Evolutionary conservation across 2,888 invertebrate genomes (phyloP).

Genomic region (Scrobipalpa costella): DNA sequence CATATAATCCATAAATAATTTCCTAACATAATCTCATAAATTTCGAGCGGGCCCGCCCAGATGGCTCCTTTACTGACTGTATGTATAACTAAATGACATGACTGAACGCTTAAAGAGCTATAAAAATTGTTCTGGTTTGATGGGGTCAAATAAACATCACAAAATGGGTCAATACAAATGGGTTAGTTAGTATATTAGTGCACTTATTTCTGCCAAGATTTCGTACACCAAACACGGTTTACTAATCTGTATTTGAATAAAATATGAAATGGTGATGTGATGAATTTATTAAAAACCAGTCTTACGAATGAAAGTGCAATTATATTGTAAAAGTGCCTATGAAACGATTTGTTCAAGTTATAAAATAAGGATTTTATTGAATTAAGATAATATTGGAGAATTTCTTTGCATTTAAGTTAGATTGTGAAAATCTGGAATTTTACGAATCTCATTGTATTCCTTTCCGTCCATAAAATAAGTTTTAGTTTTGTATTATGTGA

Average conservation of each 20-base stretch:
- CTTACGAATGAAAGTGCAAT: not conserved
- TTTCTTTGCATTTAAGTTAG: not conserved
- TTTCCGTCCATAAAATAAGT: conserved; percentile 24
- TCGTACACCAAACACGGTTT: not conserved
- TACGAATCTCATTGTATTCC: conserved; percentile 15
- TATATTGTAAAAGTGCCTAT: conserved; percentile 14
- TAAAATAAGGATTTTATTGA: conserved; percentile 7
- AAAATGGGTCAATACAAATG: not conserved
- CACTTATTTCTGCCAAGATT: too few species aligned
- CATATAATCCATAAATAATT: too few species aligned
- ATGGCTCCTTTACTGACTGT: too few species aligned
- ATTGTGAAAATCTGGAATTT: not conserved
- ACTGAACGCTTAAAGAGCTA: not conserved
- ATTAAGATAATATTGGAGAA: not conserved
- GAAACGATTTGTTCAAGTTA: not conserved
- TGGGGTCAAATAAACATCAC: conserved; percentile 7
- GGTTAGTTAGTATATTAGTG: not conserved
- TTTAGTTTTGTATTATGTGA: not conserved
- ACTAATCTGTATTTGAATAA: not conserved
- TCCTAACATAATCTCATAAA: too few species aligned
- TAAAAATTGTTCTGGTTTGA: conserved; percentile 9
- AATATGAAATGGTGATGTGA: not conserved
- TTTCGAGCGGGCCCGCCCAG: too few species aligned
- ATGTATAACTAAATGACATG: not conserved
- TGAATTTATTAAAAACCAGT: not conserved